These are phyloP conservation scores for Latrodectus hesperus DNA, from an alignment of 2,888 invertebrate genomes.

Conservation along the genomic window DNA sequence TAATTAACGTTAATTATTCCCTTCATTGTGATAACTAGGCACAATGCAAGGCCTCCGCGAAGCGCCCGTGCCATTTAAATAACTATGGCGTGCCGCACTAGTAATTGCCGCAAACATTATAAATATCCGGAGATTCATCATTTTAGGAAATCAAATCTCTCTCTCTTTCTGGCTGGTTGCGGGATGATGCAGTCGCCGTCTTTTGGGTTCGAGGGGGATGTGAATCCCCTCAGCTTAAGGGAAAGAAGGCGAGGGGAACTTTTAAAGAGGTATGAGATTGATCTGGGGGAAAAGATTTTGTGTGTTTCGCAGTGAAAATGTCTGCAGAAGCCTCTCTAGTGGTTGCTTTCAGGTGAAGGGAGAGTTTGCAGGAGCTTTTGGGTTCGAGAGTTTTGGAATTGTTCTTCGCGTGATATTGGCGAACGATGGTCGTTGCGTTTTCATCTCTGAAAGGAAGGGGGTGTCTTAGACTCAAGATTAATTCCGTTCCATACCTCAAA, in stretches of 20 bases:
- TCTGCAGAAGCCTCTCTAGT: neutral
- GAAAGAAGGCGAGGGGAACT: neutral
- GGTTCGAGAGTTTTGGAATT: neutral
- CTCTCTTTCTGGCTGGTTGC: neutral
- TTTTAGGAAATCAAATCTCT: slow-evolving; percentile 58
- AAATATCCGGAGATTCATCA: slow-evolving; percentile 63
- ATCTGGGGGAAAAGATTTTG: neutral
- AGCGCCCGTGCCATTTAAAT: slow-evolving; percentile 42
- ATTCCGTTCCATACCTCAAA: no score
- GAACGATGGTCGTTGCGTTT: no score
- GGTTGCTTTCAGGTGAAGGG: neutral
- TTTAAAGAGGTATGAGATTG: slow-evolving; percentile 2
- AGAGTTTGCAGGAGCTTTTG: neutral
- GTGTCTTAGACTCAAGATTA: no score
- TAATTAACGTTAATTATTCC: slow-evolving; percentile 63
- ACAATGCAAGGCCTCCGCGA: slow-evolving; percentile 23
- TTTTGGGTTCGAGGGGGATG: neutral
- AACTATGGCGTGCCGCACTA: slow-evolving; percentile 52
- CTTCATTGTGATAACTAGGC: slow-evolving; percentile 58
- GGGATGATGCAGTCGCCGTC: neutral
- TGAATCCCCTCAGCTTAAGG: neutral
- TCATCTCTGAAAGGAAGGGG: no score
- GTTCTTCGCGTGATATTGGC: neutral
- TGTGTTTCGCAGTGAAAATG: neutral
- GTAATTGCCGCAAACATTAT: slow-evolving; percentile 63